A percentile compares a stretch with the other conserved stretches of the same genome.
Evolutionary conservation across 1,140 invertebrate genomes (phyloP).

Genomic region (Aphidius gifuensis): DNA sequence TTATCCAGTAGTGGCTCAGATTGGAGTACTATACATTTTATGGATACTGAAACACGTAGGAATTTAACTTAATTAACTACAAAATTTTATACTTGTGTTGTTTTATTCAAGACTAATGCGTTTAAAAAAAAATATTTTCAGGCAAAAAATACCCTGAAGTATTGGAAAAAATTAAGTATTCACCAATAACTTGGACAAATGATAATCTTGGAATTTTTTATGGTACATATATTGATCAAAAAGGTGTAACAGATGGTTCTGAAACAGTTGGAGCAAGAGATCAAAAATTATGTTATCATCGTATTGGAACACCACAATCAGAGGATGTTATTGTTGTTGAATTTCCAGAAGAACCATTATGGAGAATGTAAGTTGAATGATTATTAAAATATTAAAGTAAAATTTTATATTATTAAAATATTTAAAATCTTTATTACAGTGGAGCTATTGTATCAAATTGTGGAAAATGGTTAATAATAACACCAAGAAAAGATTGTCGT

Average conservation of each 20-base stretch:
- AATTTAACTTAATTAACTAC: neutral
- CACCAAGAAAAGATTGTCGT: constrained; percentile 77
- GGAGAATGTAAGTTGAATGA: constrained; percentile 75
- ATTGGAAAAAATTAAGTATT: constrained; percentile 89
- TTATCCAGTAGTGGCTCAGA: constrained; percentile 91
- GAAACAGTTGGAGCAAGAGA: constrained; percentile 83
- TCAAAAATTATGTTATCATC: constrained; percentile 94
- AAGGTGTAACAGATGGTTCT: constrained; percentile 81
- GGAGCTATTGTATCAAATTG: constrained; percentile 82
- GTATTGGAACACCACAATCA: constrained; percentile 78
- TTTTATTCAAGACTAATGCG: neutral
- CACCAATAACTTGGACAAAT: constrained; percentile 88
- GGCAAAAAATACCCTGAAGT: constrained; percentile 85
- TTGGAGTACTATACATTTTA: constrained; percentile 89
- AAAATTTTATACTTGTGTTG: constrained; percentile 4
- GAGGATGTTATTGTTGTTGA: constrained; percentile 88
- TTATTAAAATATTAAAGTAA: neutral
- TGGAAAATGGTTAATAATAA: constrained; percentile 83
- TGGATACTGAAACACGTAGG: constrained; percentile 73
- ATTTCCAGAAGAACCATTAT: constrained; percentile 88
- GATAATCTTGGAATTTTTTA: constrained; percentile 96
- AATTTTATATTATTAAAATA: neutral
- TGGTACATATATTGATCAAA: constrained; percentile 76
- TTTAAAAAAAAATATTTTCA: constrained; percentile 35
- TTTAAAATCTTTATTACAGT: constrained; percentile 34